phyloP scores from a whole-genome alignment of 1,140 invertebrate genomes.

The Panonychus citri region DNA sequence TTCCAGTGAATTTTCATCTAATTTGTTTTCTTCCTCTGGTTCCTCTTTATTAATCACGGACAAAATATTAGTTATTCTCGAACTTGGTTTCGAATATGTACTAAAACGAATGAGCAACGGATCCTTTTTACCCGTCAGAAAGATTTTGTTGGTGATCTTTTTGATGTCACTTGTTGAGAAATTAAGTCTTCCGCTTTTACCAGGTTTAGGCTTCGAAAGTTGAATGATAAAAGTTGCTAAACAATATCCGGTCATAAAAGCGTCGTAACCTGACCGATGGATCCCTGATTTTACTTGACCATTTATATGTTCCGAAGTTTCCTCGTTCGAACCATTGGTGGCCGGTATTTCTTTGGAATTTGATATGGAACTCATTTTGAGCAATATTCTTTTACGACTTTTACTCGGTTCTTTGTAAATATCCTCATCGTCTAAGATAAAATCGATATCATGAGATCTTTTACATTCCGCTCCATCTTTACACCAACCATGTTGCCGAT shows the following conservation, averaged over 20 bases:
- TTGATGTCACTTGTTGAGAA: slow-evolving; percentile 12
- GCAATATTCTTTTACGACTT: not conserved
- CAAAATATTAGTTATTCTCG: no score
- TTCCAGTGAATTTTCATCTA: no score
- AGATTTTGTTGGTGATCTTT: slow-evolving; percentile 20
- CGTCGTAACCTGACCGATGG: slow-evolving; percentile 27
- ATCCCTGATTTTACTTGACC: slow-evolving; percentile 5
- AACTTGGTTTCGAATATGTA: slow-evolving; percentile 16
- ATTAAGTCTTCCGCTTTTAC: not conserved
- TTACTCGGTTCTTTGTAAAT: slow-evolving; percentile 7
- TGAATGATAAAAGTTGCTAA: slow-evolving; percentile 19
- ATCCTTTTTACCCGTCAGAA: slow-evolving; percentile 22
- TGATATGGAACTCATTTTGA: slow-evolving; percentile 3
- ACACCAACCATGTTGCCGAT: slow-evolving; percentile 23
- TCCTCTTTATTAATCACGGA: no score
- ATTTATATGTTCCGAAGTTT: not conserved
- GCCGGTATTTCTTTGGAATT: not conserved
- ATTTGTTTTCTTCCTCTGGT: no score
- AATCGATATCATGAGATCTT: slow-evolving; percentile 23
- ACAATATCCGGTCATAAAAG: slow-evolving; percentile 28
- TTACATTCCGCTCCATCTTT: slow-evolving; percentile 16
- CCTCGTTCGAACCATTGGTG: not conserved
- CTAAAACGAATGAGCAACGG: slow-evolving; percentile 22
- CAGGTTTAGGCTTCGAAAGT: slow-evolving; percentile 10
- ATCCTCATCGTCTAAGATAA: slow-evolving; percentile 17